Evolutionary conservation across 2,113 vertebrate genomes (phyloP).

Genomic region (Pluvianellus socialis): DNA sequence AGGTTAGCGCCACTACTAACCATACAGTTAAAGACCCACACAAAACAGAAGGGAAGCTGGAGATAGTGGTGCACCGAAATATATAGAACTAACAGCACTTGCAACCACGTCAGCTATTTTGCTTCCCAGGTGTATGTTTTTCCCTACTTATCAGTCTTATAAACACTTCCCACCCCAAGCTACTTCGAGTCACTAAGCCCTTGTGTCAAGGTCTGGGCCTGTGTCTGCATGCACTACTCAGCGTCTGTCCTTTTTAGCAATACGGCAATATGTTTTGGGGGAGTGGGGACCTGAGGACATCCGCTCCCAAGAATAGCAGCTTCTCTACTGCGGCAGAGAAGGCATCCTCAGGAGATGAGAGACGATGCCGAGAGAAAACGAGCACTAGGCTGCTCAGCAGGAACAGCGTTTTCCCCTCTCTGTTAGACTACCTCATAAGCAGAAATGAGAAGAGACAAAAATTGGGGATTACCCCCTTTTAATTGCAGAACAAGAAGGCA

Average conservation of each 20-base stretch:
- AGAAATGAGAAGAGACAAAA: neutral
- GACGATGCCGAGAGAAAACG: neutral
- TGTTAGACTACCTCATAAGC: neutral
- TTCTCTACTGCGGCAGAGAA: neutral
- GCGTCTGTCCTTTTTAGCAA: neutral
- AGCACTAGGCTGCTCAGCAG: neutral
- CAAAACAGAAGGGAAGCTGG: neutral
- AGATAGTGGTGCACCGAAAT: neutral
- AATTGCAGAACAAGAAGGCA: neutral
- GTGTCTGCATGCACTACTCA: neutral
- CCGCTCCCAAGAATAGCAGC: neutral
- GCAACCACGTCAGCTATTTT: neutral
- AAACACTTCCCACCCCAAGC: neutral
- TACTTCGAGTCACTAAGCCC: neutral
- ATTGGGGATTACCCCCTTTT: neutral
- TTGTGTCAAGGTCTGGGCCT: neutral
- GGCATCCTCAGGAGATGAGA: neutral
- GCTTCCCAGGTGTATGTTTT: neutral
- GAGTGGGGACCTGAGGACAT: neutral
- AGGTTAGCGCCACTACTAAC: neutral
- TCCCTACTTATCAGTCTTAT: neutral
- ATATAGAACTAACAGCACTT: neutral
- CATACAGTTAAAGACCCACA: fast-evolving
- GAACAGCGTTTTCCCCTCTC: neutral
- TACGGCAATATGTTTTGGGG: neutral